Evolutionary conservation across 2,797 vertebrate genomes (phyloP), one percentile per base, ranked within the genome.

Genomic region (Pseudomugil tenellus): DNA sequence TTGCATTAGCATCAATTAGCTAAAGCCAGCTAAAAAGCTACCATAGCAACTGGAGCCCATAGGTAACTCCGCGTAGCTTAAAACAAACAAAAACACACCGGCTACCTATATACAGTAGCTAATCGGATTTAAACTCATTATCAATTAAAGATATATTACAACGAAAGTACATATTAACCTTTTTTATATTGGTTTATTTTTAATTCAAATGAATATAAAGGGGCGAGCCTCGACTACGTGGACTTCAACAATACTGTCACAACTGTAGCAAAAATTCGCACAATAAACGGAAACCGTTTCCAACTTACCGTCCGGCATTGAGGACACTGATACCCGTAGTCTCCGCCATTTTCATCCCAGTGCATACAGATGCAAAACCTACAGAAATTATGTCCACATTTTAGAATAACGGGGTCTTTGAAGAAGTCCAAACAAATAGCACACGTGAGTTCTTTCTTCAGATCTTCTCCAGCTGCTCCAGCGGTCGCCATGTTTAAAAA

Each of bases 341-440:
- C 92, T 70, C 89, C 91, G 83, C 92, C 92, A 79, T 94, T 94
- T 87, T 95, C 93, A 64, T 95, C 93, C 94, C 94, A 95, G 66
- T 94, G 93, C 92, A 93, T 93, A 52, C 91, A 90, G 74, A 95
- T 95, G 46, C 94, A 95, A 46, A 90, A 88, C 0, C 93, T 91
- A 32, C 94, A 95, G 70, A 95, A 95, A 83, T 94, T 95, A 51
- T 95, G 94, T 0, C 94, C 94, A 55, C 94, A 95, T 76, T 95
- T 94, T 26, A 95, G 66, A 23, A 95, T 94, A 11, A 95, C 94
- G 0, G 94, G 92, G 48, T 94, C 93, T 29, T 93, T 91, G 67
- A 93, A 95, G 58, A 89, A 90, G 64, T 95, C 94, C 79, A 95
- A 69, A 71, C 94, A 95, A 67, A 95, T 95, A 0, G 93, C 90